Evolutionary conservation across 2,888 invertebrate species (phyloP), one percentile per base, ranked within the genome.

Genomic region (Drosophila peninsularis): DNA sequence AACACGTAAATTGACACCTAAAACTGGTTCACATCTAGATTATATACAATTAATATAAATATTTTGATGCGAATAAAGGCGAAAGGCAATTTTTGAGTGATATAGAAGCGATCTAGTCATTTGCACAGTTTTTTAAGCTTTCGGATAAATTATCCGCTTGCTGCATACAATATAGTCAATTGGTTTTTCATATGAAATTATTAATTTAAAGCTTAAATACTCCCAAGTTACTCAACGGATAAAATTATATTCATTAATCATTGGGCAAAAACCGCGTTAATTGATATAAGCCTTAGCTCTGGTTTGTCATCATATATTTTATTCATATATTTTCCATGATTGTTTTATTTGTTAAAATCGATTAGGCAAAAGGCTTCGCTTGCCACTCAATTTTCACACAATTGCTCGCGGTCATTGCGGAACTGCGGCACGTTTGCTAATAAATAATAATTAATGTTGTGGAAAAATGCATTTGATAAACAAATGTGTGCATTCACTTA

Each of bases 391-490:
- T 74, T 74, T 52, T 62, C 58, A 60, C 50, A 71, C 54, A 64
- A 32, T 42, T 14, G 27, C 52, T 34, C 36, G 30, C 56, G 21
- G 52, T 62, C 60, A 62, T 74, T 55, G 80, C 77, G 82, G 86
- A 82, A 85, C 82, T 68, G 50, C 74, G 65, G 54, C 71, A 71
- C 75, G 71, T 81, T 81, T 66, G 64, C 73, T 69, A 81, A 85
- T 82, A 79, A 82, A 77, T 71, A 82, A 82, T 75, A 81, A 84
- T 81, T 63, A 68, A 75, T 72, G 81, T 66, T 65, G 62, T 74
- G 74, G 74, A 62, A 76, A 82, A 71, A 45, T 79, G 73, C 76
- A 82, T 79, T 78, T 70, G 65, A 69, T 69, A 67, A 54, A 71
- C 71, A 69, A 69, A 74, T 66, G 62, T 62, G 68, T 60, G 63